Conservation (phyloP, 2,888 invertebrate species). For the Sabatieria punctata region DNA sequence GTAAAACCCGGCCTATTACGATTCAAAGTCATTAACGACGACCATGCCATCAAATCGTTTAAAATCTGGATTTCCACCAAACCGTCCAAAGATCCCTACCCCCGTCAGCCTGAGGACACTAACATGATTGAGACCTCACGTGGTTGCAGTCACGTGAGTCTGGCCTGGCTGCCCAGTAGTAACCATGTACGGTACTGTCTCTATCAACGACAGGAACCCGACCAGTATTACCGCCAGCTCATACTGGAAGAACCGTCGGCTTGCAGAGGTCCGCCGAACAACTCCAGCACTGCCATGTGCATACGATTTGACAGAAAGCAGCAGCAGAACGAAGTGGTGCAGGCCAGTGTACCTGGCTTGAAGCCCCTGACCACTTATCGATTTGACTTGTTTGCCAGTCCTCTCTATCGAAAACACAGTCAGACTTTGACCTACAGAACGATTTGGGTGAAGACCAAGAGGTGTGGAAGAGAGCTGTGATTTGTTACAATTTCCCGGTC, state of each 20-base stretch:
- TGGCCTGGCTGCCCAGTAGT: constrained; percentile 26
- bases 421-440: constrained; percentile 21
- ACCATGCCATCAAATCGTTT: constrained; percentile 3
- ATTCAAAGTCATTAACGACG: constrained; percentile 7
- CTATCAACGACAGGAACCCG: constrained; percentile 22
- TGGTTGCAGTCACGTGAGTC: constrained; percentile 25
- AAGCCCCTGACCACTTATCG: constrained; percentile 23
- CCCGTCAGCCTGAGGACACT: constrained; percentile 21
- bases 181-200: constrained; percentile 28
- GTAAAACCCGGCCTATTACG: constrained; percentile 6
- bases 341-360: constrained; percentile 22
- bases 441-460: constrained; percentile 20
- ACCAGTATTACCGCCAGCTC: constrained; percentile 7
- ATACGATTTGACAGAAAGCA: no score
- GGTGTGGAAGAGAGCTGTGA: no score
- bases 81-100: constrained; percentile 18
- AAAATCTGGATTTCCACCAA: constrained; percentile 7
- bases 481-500: no score
- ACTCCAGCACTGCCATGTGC: no score
- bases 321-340: no score
- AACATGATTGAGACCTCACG: constrained; percentile 21
- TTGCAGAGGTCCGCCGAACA: no score
- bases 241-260: constrained; percentile 5
- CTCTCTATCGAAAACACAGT: constrained; percentile 12
- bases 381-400: constrained; percentile 27